Percentiles rank a stretch among this genome's conserved stretches.
phyloP scores from a whole-genome alignment of 35 echinoderm and acorn worm species.

The Anneissia japonica region DNA sequence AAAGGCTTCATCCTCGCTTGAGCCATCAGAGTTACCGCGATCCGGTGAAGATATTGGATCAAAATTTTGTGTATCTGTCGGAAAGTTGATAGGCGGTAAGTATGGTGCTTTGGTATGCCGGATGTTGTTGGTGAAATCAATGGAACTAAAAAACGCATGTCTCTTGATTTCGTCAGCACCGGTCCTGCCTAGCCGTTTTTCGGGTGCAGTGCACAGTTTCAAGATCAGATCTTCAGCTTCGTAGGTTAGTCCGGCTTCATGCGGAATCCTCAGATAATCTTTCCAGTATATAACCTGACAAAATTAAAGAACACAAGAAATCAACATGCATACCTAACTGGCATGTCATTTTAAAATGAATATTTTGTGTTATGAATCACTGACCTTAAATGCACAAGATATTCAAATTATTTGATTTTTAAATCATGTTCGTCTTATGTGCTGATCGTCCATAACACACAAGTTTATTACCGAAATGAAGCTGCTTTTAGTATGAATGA shows the following conservation, averaged over 20 bases:
- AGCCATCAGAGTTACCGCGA: slow-evolving; percentile 41
- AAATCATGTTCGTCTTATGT: no score
- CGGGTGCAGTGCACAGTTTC: slow-evolving; percentile 56
- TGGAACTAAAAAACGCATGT: slow-evolving; percentile 64
- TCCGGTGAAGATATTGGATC: slow-evolving; percentile 72
- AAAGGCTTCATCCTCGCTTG: slow-evolving; percentile 67
- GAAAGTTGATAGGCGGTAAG: slow-evolving; percentile 59
- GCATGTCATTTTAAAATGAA: no score
- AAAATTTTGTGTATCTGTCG: slow-evolving; percentile 91
- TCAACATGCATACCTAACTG: no score
- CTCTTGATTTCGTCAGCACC: slow-evolving; percentile 75
- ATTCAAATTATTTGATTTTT: no score
- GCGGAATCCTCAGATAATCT: slow-evolving; percentile 62
- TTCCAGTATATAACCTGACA: slow-evolving; percentile 78
- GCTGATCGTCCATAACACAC: no score
- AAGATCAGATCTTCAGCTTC: slow-evolving; percentile 84
- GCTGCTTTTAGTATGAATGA: no score
- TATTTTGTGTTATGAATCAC: no score
- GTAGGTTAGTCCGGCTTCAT: slow-evolving; percentile 54
- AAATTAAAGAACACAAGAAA: not conserved
- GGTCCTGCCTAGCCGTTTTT: slow-evolving; percentile 40
- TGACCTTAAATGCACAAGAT: no score
- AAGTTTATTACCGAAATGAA: no score
- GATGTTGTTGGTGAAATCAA: slow-evolving; percentile 73
- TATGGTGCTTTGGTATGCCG: slow-evolving; percentile 71